Conservation (phyloP, 2,113 vertebrate genomes). For the Echinops telfairi region DNA sequence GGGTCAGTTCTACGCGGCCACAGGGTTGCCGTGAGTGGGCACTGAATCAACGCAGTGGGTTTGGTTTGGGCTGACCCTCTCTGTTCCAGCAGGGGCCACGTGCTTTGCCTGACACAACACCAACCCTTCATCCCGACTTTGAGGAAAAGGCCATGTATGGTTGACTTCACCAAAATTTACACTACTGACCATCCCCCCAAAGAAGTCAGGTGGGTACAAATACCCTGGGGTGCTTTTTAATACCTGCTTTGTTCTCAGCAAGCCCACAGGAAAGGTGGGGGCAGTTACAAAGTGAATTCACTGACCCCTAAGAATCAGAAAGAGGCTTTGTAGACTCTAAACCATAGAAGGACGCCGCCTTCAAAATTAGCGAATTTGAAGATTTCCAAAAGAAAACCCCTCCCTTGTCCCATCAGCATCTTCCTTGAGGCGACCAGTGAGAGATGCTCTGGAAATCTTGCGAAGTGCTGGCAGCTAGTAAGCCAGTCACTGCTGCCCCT, state of each 20-base stretch:
- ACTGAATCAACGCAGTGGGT: no score
- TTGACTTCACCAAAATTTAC: constrained; percentile 44
- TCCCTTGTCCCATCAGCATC: not conserved
- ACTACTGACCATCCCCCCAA: constrained; percentile 14
- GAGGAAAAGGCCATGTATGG: not conserved
- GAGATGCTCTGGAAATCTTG: not conserved
- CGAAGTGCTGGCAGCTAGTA: not conserved
- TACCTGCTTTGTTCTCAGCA: not conserved
- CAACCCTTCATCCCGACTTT: not conserved
- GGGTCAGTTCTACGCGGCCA: no score
- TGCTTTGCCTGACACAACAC: constrained; percentile 35
- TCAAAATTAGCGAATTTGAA: not conserved
- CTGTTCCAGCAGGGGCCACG: no score
- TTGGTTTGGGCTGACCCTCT: no score
- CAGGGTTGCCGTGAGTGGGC: no score
- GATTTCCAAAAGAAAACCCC: not conserved
- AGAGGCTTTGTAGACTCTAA: not conserved
- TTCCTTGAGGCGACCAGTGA: not conserved
- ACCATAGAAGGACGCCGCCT: no score
- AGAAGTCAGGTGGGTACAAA: not conserved
- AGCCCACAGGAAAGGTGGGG: not conserved
- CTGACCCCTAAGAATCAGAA: not conserved
- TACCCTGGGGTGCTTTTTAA: not conserved
- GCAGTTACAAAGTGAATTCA: not conserved
- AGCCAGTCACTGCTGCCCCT: not conserved